Evolutionary conservation across 2,797 vertebrate species (phyloP), one percentile per base, ranked within the genome.

Genomic region (Nothura maculosa): DNA sequence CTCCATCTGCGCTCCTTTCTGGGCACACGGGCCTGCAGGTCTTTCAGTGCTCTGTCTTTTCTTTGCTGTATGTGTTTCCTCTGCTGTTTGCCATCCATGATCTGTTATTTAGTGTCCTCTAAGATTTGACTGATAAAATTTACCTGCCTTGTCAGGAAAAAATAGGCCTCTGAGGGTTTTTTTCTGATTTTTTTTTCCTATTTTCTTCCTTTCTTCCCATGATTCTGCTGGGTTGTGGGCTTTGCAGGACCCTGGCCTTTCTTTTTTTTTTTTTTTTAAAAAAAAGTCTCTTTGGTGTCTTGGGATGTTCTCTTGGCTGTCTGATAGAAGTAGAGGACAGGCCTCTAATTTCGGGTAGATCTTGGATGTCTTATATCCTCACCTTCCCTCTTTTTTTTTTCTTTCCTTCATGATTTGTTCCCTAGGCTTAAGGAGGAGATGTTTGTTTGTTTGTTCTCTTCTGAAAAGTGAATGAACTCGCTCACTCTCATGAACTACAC

Each of bases 321-420:
- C 16, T 19, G 21, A 47, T 28, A 70, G 68, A 50, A 70, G 68
- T 15, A 70, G 68, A 34, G 68, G 28, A 54, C 36, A 22, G 27
- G 36, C 20, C 50, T 70, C 50, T 54, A 54, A 70, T 54, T 52
- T 54, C 11, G 28, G 20, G 22, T 22, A n/a, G 30, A 11, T 55
- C 30, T n/a, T 20, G n/a, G 20, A 40, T 15, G 40, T 21, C n/a
- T 4, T 18, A 30, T 54, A 18, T 15, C 47, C 9, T 34, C 25
- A 11, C 18, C 19, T 30, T 11, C 2, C 13, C 8, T 6, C 0
- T 20, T 19, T 30, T 10, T 2, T 16, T 10, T 20, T 21, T 30
- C 8, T 2, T 16, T 10, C 4, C 17, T 73, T 87, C n/a, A 3
- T 32, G 5, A 30, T 81, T 87, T 80, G 3, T 27, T 90, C 75